A percentile compares a stretch with the other conserved stretches of the same genome.
phyloP scores from a whole-genome alignment of 2,113 vertebrate species.

The Raja brachyura region DNA sequence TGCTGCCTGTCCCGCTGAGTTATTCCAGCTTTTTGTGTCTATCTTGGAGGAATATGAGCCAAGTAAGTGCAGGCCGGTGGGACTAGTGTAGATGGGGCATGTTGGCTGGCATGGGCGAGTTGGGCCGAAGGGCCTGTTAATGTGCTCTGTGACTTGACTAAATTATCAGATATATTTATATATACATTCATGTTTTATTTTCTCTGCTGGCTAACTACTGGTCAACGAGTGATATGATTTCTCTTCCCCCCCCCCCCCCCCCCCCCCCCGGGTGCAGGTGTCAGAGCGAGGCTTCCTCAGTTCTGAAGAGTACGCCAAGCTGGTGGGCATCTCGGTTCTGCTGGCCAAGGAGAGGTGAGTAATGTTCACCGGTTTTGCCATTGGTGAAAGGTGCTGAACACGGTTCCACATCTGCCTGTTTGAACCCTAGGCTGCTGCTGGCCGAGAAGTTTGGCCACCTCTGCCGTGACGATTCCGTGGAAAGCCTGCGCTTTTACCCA shows the following conservation, averaged over 20 bases:
- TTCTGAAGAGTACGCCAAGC: constrained; percentile 91
- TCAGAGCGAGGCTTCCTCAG: constrained; percentile 91
- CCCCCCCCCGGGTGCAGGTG: constrained; percentile 59
- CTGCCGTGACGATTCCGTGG: constrained; percentile 93
- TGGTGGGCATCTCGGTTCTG: constrained; percentile 91
- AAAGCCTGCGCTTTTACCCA: constrained; percentile 92
- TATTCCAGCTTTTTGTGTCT: too few species aligned
- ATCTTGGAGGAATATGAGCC: too few species aligned
- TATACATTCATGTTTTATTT: neutral
- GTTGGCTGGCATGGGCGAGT: too few species aligned
- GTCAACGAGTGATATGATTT: neutral
- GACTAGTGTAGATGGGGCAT: too few species aligned
- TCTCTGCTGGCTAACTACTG: neutral
- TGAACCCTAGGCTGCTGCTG: constrained; percentile 70
- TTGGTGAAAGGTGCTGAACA: too few species aligned
- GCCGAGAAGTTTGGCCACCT: constrained; percentile 96
- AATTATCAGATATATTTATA: neutral
- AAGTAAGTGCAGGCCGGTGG: too few species aligned
- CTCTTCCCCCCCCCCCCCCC: neutral
- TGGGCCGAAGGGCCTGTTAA: too few species aligned
- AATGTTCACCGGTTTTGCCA: neutral
- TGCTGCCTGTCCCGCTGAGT: too few species aligned
- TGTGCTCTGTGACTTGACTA: neutral
- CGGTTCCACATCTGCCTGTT: constrained; percentile 37
- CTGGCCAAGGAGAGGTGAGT: constrained; percentile 88